Evolutionary conservation across 1,140 invertebrate genomes (phyloP).

Genomic region (Brachionus rotundiformis): DNA sequence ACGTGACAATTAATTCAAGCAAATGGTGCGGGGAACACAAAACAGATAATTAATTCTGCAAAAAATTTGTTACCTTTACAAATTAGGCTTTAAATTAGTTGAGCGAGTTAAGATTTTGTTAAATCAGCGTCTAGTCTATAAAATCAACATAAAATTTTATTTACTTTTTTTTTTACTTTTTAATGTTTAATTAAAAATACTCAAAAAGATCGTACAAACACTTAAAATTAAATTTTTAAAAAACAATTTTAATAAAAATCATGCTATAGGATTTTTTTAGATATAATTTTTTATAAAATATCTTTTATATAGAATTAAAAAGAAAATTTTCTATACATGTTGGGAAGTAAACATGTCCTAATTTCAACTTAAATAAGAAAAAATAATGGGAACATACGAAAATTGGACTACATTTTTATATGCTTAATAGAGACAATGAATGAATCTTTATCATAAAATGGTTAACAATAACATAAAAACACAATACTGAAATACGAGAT

Average conservation of each 20-base stretch:
- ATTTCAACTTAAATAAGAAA: no score
- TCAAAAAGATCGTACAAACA: conserved; percentile 10
- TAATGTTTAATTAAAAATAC: neutral
- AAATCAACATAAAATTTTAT: neutral
- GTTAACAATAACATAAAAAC: neutral
- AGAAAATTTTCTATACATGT: no score
- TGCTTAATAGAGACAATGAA: no score
- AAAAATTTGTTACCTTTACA: neutral
- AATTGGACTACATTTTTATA: no score
- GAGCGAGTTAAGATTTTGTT: neutral
- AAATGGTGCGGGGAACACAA: neutral
- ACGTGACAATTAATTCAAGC: conserved; percentile 20
- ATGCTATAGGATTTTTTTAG: no score
- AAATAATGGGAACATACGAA: no score
- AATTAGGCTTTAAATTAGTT: conserved; percentile 19
- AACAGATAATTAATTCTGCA: conserved; percentile 2
- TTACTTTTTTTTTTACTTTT: no score
- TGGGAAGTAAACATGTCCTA: no score
- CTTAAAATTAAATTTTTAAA: conserved; percentile 5
- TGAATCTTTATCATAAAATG: neutral
- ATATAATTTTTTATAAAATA: no score
- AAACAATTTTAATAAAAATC: no score
- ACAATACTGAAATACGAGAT: neutral
- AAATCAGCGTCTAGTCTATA: conserved; percentile 36
- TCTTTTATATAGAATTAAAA: no score